Evolutionary conservation across 2,797 vertebrate genomes (phyloP), one percentile per base, ranked within the genome.

Genomic region (Macroramphosus scolopax): DNA sequence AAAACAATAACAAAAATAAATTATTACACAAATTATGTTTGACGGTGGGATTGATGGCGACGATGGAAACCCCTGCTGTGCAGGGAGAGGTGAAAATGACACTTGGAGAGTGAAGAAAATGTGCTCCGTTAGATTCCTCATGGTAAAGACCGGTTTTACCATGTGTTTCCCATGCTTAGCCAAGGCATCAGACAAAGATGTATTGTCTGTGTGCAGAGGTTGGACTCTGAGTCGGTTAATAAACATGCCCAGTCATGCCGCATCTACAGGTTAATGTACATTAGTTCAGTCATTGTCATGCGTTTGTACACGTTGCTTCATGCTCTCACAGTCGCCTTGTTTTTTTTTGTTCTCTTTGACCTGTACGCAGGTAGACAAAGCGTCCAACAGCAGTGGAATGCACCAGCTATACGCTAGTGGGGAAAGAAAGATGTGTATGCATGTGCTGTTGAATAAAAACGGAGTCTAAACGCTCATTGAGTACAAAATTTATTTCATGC

Each of bases 401-500:
- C 65, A 73, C 67, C 58, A 72, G 68, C 63, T 26, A 2, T 16
- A 31, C 25, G 68, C 63, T 57, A 72, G 73, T 60, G 15, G 46
- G 34, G 67, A 63, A 76, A 47, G 52, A 65, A 67, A 59, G 56
- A 78, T 68, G 81, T 87, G 83, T 86, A 80, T 86, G 80, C 73
- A 69, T 82, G 83, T 90, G 81, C 81, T 81, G 82, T 76, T 80
- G 85, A 90, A 90, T 59, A 89, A 90, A 89, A 89, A 88, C 85
- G 80, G 78, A 91, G 88, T 83, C 90, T 90, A 87, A 88, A 85
- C 72, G 42, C 82, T 84, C 68, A 57, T 91, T 90, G 89, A 82
- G 82, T 96, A 98, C 88, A 98, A 98, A 98, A 98, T 98, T 97
- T 98, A 97, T 98, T 99, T 96, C 96, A 99, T 99, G 97, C 96